phyloP scores from a whole-genome alignment of 2,888 invertebrate species.

The Aleiodes alternator region DNA sequence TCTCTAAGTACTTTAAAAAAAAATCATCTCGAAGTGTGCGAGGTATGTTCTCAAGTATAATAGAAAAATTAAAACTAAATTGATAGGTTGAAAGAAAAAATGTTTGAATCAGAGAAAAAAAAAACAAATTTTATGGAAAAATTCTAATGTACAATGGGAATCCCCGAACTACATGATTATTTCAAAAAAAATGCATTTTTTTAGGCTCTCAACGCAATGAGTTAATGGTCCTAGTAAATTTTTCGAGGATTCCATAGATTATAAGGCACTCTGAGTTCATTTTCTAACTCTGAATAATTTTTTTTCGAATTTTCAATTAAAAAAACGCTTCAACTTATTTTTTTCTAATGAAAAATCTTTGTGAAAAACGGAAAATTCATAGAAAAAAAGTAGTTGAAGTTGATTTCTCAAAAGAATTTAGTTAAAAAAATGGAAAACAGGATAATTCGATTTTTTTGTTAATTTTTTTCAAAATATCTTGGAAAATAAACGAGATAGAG shows the following conservation, averaged over 20 bases:
- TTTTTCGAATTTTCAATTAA: too few species aligned
- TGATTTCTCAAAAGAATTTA: too few species aligned
- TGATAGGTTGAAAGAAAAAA: slow-evolving; percentile 22
- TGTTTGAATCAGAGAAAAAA: background rate
- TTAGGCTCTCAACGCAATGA: slow-evolving; percentile 5
- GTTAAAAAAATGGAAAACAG: too few species aligned
- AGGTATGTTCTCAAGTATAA: slow-evolving; percentile 25
- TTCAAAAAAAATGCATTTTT: slow-evolving; percentile 6
- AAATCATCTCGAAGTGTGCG: slow-evolving; percentile 24
- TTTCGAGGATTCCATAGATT: slow-evolving; percentile 27
- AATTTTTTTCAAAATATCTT: too few species aligned
- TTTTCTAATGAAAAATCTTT: background rate
- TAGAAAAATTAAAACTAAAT: background rate
- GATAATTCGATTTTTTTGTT: too few species aligned
- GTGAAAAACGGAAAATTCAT: too few species aligned
- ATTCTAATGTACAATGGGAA: slow-evolving; percentile 24
- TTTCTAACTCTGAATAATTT: slow-evolving; percentile 13
- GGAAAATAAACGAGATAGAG: too few species aligned
- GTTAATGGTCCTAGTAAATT: slow-evolving; percentile 4
- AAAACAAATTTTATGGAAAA: background rate
- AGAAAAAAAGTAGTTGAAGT: too few species aligned
- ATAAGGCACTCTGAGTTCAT: slow-evolving; percentile 32
- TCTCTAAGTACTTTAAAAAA: slow-evolving; percentile 12
- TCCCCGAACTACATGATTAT: background rate
- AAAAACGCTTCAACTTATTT: background rate